phyloP scores from a whole-genome alignment of 2,113 vertebrate species.

The Nannospalax galili region DNA sequence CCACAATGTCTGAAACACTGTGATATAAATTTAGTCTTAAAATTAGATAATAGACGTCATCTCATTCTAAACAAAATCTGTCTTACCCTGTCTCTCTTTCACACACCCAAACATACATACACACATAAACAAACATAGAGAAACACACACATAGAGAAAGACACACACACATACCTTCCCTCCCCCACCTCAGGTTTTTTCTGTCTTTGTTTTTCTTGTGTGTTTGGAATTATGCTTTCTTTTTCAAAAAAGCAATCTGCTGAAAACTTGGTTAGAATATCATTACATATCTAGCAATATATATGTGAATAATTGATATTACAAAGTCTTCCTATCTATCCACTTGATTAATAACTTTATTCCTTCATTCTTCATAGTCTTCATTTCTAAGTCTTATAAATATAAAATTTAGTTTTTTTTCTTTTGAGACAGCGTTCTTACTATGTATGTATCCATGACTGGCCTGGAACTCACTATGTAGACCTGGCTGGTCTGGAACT shows the following conservation, averaged over 20 bases:
- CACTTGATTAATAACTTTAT: background rate
- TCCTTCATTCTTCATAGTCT: background rate
- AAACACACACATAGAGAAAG: too few species aligned
- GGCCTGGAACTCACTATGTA: too few species aligned
- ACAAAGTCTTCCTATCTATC: background rate
- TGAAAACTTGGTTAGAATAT: background rate
- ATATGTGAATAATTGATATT: background rate
- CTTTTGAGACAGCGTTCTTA: too few species aligned
- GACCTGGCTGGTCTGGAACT: too few species aligned
- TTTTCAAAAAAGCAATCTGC: background rate
- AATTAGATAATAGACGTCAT: background rate
- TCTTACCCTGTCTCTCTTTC: background rate
- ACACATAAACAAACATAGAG: too few species aligned
- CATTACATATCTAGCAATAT: background rate
- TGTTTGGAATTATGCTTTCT: background rate
- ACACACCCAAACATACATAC: too few species aligned
- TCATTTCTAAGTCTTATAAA: background rate
- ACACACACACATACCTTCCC: too few species aligned
- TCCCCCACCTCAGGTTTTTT: too few species aligned
- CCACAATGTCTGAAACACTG: background rate
- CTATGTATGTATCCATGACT: too few species aligned
- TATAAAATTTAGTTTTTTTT: too few species aligned
- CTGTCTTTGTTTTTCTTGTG: background rate
- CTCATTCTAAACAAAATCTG: background rate
- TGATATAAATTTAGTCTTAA: background rate